Base-by-base conservation (phyloP, 2,888 invertebrate species). In the Hyalella azteca region DNA sequence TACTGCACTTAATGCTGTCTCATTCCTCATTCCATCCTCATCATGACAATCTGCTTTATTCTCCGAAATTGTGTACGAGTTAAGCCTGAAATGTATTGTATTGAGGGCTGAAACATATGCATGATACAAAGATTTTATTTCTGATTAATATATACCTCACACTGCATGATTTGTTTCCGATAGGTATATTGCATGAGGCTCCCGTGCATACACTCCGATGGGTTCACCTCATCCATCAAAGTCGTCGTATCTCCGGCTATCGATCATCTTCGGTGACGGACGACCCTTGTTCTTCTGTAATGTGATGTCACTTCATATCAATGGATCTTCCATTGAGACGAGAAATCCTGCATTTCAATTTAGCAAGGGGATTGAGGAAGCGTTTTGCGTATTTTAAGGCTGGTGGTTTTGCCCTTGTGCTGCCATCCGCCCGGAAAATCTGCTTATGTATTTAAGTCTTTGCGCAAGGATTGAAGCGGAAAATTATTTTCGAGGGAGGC, bases 371-470 rank as follows among this genome's bases (percentile, higher is more conserved):
- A 66, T 66, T 15, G 66, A 3, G 45, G 36, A 36, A 66, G 36
- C 22, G n/a, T 66, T 36, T 11, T n/a, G 5, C 11, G 39, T 15
- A 36, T 66, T 32, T 66, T 22, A 36, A 36, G 36, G 66, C 11
- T 19, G 29, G 36, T 3, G 29, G 3, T 22, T 13, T 36, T n/a
- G 22, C 3, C 32, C 66, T 66, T 66, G 66, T 19, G 36, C 15
- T 36, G 66, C 22, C 3, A 29, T 36, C 11, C 13, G 29, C 9
- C 19, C 66, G 36, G 66, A 66, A 66, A 66, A 36, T 39, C 66
- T 66, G 66, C 66, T 39, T 66, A 66, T 15, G 66, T 36, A 22
- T 32, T 66, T 66, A 36, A 1, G 66, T 66, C 66, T 66, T 66
- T 66, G 66, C 36, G 39, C 11, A n/a, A 32, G 66, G 29, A 66